These are phyloP conservation scores for Channa argus DNA, from an alignment of 2,113 vertebrate species.

Conservation along the genomic window DNA sequence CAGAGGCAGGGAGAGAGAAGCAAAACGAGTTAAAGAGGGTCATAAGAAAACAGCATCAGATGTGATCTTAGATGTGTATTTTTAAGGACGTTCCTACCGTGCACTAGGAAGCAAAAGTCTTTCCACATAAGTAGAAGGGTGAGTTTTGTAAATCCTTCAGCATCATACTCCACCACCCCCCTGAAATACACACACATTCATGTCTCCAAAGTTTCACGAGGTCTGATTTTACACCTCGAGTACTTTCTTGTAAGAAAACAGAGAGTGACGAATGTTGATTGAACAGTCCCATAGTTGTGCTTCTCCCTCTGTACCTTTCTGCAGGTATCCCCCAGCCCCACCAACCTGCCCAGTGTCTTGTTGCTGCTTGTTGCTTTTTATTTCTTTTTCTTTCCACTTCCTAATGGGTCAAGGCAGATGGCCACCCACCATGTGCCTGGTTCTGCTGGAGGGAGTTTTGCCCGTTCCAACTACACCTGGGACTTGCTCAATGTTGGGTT, in stretches of 20 bases:
- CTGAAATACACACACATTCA: slow-evolving; percentile 76
- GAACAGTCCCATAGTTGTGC: no score
- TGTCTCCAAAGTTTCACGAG: background rate
- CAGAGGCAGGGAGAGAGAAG: background rate
- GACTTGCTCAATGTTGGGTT: no score
- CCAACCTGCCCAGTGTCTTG: no score
- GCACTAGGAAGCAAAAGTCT: slow-evolving; percentile 97
- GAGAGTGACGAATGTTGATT: background rate
- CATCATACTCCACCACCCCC: slow-evolving; percentile 97
- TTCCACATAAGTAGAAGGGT: slow-evolving; percentile 98
- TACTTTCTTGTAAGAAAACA: background rate
- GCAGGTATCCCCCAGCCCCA: no score
- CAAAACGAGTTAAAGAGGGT: background rate
- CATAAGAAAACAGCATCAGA: background rate
- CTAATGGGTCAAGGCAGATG: no score
- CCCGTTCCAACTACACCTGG: no score
- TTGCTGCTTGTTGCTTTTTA: no score
- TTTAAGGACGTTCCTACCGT: slow-evolving; percentile 82
- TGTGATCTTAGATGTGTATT: slow-evolving; percentile 46
- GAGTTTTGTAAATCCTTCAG: slow-evolving; percentile 98
- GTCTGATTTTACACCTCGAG: background rate
- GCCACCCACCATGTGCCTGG: no score
- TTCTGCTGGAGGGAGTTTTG: no score
- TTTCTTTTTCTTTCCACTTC: no score
- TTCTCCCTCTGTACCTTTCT: no score